Evolutionary conservation across 1,140 invertebrate species (phyloP).

Genomic region (Panulirus ornatus): DNA sequence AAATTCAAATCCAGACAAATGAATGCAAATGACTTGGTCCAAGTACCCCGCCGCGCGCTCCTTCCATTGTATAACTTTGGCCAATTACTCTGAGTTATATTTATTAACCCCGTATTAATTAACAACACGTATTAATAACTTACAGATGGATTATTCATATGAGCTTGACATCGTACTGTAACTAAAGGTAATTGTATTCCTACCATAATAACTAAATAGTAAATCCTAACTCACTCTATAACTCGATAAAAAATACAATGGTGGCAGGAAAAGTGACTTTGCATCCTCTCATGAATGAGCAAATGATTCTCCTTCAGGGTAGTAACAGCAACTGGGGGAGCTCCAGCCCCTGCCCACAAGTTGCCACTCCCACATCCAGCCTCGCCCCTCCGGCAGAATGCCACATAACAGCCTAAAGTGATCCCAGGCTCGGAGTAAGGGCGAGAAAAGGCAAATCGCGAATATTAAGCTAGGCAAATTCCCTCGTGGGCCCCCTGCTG

Average conservation of each 20-base stretch:
- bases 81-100: conserved; percentile 59
- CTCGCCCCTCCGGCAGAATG: neutral
- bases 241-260: conserved; percentile 42
- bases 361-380: neutral
- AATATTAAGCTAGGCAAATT: conserved; percentile 63
- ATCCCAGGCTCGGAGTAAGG: neutral
- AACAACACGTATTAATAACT: conserved; percentile 54
- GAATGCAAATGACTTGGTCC: conserved; percentile 63
- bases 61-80: conserved; percentile 49
- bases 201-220: conserved; percentile 44
- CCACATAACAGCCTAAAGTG: no score
- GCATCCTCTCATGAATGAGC: conserved; percentile 50
- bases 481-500: conserved; percentile 43
- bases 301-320: neutral
- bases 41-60: conserved; percentile 34
- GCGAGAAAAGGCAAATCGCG: conserved; percentile 41
- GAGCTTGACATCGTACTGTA: conserved; percentile 29
- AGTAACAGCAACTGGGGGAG: neutral
- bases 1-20: conserved; percentile 72
- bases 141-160: conserved; percentile 49
- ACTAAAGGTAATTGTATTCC: conserved; percentile 49
- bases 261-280: conserved; percentile 55
- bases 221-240: conserved; percentile 60
- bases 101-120: conserved; percentile 55
- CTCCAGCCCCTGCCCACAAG: neutral